Evolutionary conservation across 2,888 invertebrate genomes (phyloP), one percentile per base, ranked within the genome.

Genomic region (Anthophora plumipes): DNA sequence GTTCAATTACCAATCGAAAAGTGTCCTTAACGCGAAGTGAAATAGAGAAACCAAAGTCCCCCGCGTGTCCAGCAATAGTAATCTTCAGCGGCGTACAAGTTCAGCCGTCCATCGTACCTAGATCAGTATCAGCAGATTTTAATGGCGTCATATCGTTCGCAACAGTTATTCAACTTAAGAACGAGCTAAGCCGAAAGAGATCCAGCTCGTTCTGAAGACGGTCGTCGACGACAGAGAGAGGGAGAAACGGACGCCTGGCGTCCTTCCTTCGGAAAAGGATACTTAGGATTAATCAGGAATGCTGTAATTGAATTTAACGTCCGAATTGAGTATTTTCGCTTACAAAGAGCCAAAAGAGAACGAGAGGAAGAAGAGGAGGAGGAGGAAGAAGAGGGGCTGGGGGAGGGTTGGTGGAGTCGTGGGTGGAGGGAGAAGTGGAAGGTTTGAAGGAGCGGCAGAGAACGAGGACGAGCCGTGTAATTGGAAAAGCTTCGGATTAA

Each of bases 401-500:
- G 12, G 50, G 68, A 41, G 76, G 48, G 11, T 60, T 43, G 74
- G 67, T 77, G 60, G 20, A 22, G 54, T n/a, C n/a, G 25, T 20
- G 57, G 17, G 41, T 39, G 46, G 72, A 31, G 37, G 14, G 77
- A 64, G 60, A 11, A 22, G 66, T 57, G 57, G 59, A 75, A 55
- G 52, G 64, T 72, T 52, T 31, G 80, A 74, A 64, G 70, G 82
- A 85, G 68, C 77, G 72, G 64, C 70, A 78, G 82, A 76, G 76
- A 84, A 80, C 52, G 73, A 77, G 83, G 76, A 82, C 82, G 84
- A 79, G 74, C 73, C 82, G 83, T 86, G 88, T 92, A 93, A 93
- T 93, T 93, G 91, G 90, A 92, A 91, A 92, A 92, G 91, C 91
- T 91, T 89, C 85, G 91, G 91, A 93, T 93, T 93, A 92, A 93